These are phyloP conservation scores for Dendrocopos noguchii DNA, from an alignment of 2,113 vertebrate species.

Conservation along the genomic window DNA sequence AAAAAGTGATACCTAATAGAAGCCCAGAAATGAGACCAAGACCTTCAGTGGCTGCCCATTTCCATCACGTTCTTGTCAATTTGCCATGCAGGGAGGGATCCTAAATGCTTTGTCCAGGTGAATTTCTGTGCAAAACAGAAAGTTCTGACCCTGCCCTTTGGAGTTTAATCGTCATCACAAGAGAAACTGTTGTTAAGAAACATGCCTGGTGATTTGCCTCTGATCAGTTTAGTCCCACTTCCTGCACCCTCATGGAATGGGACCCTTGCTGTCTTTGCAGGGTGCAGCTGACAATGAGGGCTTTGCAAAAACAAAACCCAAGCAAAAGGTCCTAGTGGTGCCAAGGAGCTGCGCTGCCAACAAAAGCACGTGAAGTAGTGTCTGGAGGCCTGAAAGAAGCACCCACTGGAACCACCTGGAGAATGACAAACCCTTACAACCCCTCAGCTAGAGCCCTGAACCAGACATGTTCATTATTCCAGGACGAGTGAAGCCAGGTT, in stretches of 20 bases:
- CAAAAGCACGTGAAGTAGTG: background rate
- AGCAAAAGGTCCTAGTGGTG: background rate
- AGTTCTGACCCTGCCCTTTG: background rate
- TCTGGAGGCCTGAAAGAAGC: background rate
- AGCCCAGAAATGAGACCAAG: background rate
- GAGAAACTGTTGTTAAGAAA: conserved; percentile 12
- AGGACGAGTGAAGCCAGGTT: conserved; percentile 48
- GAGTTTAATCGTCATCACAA: background rate
- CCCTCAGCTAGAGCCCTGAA: background rate
- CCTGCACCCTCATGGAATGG: background rate
- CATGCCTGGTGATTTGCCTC: background rate
- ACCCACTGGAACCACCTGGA: background rate
- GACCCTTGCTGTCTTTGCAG: background rate
- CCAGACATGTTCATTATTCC: conserved; percentile 31
- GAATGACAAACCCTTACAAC: background rate
- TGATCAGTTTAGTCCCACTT: background rate
- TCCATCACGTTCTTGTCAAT: background rate
- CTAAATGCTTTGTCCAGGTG: background rate
- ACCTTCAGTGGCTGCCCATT: background rate
- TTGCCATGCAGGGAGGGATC: background rate
- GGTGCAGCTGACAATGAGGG: background rate
- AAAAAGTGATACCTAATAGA: background rate
- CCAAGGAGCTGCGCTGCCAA: background rate
- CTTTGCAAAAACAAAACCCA: background rate
- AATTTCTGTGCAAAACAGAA: background rate